Evolutionary conservation across 1,140 invertebrate genomes (phyloP), one percentile per base, ranked within the genome.

Genomic region (Cardiocondyla obscurior): DNA sequence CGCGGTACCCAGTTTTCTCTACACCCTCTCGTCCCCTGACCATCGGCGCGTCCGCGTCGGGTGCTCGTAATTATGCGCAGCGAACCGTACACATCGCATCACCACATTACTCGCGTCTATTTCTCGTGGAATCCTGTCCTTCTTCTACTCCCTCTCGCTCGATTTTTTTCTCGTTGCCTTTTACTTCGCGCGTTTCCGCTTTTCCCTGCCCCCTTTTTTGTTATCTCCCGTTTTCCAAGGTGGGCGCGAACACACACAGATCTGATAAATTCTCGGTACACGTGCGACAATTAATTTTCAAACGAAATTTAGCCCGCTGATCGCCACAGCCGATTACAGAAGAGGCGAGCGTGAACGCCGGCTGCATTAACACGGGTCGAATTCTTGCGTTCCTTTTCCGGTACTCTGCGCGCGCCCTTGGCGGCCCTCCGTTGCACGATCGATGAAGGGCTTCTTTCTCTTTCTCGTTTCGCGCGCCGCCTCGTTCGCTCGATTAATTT

Each of bases 1-100:
- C 81, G 74, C 7, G 57, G 74, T 81, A 67, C 74, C 58, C 69
- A 39, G 51, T 85, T 57, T 67, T 44, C 72, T 28, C 70, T 42
- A 10, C 22, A n/a, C n/a, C n/a, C n/a, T n/a, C 19, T 36, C 28
- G 12, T 19, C 19, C 22, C 12, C 76, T 30, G 28, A n/a, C 19
- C 57, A 33, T 55, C 30, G 28, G 36, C 55, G n/a, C 58, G n/a
- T n/a, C 25, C 22, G 83, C 79, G 83, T 87, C 86, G 87, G 62
- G 67, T 69, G 36, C 86, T 85, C 86, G 86, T 88, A 88, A 88
- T 88, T 88, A 88, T 88, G 87, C 83, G 83, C 87, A 81, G 86
- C 85, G 83, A 88, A 85, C 81, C 87, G 83, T 83, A 84, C 81
- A 83, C 88, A 81, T 88, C 84, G 79, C 86, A 81, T 88, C 79